Conservation (phyloP, 2,888 invertebrate genomes). For the Platerodrilus igneus region DNA sequence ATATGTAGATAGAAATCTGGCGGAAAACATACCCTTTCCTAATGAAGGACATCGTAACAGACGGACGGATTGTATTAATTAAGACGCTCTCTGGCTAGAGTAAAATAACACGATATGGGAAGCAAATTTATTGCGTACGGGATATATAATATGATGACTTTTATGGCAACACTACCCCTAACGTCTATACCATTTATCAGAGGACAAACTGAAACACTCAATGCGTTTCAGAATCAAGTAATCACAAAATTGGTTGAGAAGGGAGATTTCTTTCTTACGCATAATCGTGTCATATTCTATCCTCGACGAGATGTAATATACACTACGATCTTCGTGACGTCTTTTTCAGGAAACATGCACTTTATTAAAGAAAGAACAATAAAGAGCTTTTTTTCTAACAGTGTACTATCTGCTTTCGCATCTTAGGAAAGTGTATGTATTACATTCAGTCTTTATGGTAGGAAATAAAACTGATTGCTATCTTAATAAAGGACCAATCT, state of each 20-base stretch:
- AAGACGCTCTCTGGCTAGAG: too few relatives aligned
- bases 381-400: too few relatives aligned
- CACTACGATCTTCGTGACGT: slow-evolving; percentile 26
- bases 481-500: slow-evolving; percentile 50
- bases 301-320: slow-evolving; percentile 26
- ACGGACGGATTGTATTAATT: too few relatives aligned
- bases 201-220: slow-evolving; percentile 37
- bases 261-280: slow-evolving; percentile 36
- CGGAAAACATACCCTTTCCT: too few relatives aligned
- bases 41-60: too few relatives aligned
- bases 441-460: slow-evolving; percentile 46
- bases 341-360: slow-evolving; percentile 18
- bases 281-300: slow-evolving; percentile 47
- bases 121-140: too few relatives aligned
- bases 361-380: slow-evolving; percentile 11
- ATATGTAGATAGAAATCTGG: slow-evolving; percentile 33
- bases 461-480: slow-evolving; percentile 50
- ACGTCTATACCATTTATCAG: slow-evolving; percentile 38
- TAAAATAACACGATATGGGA: too few relatives aligned
- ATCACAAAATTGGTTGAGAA: slow-evolving; percentile 46
- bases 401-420: too few relatives aligned
- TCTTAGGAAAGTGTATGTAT: slow-evolving; percentile 45
- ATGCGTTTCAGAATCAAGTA: slow-evolving; percentile 42
- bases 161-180: slow-evolving; percentile 19
- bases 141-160: slow-evolving; percentile 23